These are phyloP conservation scores for Brachylomia viminalis DNA, from an alignment of 2,888 invertebrate species.

Conservation along the genomic window DNA sequence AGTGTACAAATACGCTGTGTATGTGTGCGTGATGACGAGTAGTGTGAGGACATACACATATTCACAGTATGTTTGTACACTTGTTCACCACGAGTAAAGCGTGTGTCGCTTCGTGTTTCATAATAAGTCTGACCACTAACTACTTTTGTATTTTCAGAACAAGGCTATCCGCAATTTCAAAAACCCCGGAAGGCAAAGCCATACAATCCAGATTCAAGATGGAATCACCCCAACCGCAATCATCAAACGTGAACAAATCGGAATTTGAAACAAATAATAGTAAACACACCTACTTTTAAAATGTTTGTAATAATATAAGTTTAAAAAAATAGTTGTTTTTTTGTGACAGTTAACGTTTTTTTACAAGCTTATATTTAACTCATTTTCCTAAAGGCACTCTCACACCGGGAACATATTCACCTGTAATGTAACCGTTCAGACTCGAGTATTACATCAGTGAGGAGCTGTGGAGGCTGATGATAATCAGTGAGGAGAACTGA, in stretches of 20 bases:
- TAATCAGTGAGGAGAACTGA: too few relatives aligned
- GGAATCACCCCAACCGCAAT: not conserved
- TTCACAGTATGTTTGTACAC: not conserved
- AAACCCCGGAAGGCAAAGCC: conserved; percentile 4
- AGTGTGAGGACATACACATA: not conserved
- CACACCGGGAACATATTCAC: too few relatives aligned
- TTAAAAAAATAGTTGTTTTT: not conserved
- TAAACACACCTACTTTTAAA: not conserved
- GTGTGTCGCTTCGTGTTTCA: not conserved
- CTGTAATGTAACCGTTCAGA: too few relatives aligned
- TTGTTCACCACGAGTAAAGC: not conserved
- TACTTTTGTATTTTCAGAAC: conserved; percentile 8
- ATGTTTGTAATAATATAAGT: not conserved
- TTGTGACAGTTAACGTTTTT: not conserved
- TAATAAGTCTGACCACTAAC: not conserved
- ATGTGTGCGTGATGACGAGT: too few relatives aligned
- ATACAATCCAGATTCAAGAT: conserved; percentile 9
- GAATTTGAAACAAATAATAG: not conserved
- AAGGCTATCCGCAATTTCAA: too few relatives aligned
- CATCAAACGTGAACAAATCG: not conserved
- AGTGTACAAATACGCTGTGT: too few relatives aligned
- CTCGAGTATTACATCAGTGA: too few relatives aligned
- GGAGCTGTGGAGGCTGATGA: too few relatives aligned
- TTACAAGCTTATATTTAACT: not conserved
- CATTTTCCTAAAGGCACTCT: too few relatives aligned